phyloP scores from a whole-genome alignment of 2,888 invertebrate genomes.

The Calameuta idolon region DNA sequence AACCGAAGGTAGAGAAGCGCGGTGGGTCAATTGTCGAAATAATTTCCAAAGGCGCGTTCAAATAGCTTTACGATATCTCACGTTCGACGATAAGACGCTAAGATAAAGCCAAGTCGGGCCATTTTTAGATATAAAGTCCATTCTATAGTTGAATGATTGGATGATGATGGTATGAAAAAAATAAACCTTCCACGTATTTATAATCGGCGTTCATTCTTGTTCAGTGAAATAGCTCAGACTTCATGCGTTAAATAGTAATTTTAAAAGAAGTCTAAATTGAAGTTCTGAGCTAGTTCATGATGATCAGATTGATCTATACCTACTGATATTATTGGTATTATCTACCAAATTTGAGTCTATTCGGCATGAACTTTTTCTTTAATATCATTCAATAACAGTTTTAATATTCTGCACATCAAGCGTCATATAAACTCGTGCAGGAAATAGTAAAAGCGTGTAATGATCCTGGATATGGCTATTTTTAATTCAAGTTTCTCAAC shows the following conservation, averaged over 20 bases:
- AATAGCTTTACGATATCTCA: not conserved
- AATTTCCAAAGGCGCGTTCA: not conserved
- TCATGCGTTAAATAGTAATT: no score
- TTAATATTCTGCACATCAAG: not conserved
- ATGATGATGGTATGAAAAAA: no score
- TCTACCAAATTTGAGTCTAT: no score
- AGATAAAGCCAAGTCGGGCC: not conserved
- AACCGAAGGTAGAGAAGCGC: not conserved
- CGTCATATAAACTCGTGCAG: not conserved
- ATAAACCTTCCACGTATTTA: no score
- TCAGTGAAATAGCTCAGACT: no score
- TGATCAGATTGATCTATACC: no score
- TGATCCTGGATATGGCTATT: not conserved
- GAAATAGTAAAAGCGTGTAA: not conserved
- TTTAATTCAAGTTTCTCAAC: not conserved
- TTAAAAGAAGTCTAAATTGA: no score
- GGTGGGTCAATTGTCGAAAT: not conserved
- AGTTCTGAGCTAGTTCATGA: no score
- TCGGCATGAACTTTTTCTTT: no score
- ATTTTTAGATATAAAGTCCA: not conserved
- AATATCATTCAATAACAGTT: not conserved
- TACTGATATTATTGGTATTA: no score
- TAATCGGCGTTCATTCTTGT: no score
- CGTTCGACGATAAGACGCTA: not conserved
- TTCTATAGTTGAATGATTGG: no score